Base-by-base conservation (phyloP, 2,888 invertebrate species). In the Fragum sueziense region DNA sequence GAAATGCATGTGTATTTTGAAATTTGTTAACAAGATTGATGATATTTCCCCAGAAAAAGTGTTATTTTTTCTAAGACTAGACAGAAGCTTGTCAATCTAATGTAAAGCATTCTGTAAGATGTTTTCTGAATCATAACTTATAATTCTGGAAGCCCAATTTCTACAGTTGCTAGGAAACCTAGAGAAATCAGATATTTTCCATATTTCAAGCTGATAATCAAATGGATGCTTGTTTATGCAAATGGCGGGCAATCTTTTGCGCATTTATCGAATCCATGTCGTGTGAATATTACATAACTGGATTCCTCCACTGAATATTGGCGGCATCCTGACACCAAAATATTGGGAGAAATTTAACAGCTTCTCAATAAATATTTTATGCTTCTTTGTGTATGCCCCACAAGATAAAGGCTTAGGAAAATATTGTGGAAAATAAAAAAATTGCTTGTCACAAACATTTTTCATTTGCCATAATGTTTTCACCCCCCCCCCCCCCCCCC, bases 171-270 rank as follows among this genome's bases (percentile, higher is more conserved):
- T 65, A 65, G 34, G 65, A 65, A 65, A 65, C 65, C 11, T 14
- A 34, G 20, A 65, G 62, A 65, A 37, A 65, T 65, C 65, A 41
- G 27, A 41, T 33, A 65, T 65, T 37, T 27, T 41, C 65, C 4
- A 37, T 65, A 41, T 20, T 65, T 65, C 41, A 41, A 65, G 41
- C 65, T 41, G 22, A n/a, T 33, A 33, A 33, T 62, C 62, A 33
- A 62, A 33, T 22, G 25, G 62, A 62, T 65, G 65, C 27, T 65
- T 65, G 65, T 41, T 37, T 65, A 65, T 65, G 65, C 65, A 65
- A 65, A 65, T 65, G 65, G 41, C 3, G n/a, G 31, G 31, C 33
- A 33, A 61, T 61, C 27, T 29, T 61, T 61, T 27, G 27, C 4
- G 61, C 61, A 61, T 61, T 61, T 31, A 29, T 61, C 31, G 33